Evolutionary conservation across 2,797 vertebrate genomes (phyloP).

Genomic region (Acipenser ruthenus): DNA sequence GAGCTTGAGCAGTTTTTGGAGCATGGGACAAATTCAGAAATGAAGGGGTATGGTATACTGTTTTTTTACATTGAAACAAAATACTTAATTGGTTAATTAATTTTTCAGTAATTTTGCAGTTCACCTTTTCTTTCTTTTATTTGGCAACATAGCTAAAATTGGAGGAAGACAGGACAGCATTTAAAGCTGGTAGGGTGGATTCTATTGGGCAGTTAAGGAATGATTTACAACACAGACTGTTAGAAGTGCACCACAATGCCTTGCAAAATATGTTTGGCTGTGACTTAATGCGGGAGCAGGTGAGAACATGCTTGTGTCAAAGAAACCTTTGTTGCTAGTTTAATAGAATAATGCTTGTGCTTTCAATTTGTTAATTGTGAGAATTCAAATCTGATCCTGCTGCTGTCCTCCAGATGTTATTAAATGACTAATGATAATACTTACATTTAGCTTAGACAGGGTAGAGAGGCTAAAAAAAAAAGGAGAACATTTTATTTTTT

Average conservation of each 20-base stretch:
- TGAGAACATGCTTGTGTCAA: conserved; percentile 29
- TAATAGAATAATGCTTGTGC: too few relatives aligned
- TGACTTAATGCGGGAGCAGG: conserved; percentile 65
- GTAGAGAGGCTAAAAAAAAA: too few relatives aligned
- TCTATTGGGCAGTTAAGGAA: conserved; percentile 71
- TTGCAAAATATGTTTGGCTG: conserved; percentile 35
- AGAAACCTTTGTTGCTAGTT: not conserved
- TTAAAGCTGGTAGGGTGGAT: conserved; percentile 55
- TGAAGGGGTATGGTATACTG: conserved; percentile 64
- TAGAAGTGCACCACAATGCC: conserved; percentile 33
- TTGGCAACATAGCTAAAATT: conserved; percentile 56
- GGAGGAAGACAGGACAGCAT: conserved; percentile 52
- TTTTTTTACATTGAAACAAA: not conserved
- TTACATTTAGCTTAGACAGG: too few relatives aligned
- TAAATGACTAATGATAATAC: too few relatives aligned
- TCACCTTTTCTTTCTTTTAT: not conserved
- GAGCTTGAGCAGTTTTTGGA: conserved; percentile 64
- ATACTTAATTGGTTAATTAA: not conserved
- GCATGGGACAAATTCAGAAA: conserved; percentile 51
- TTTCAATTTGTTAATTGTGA: too few relatives aligned
- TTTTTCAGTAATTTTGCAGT: too few relatives aligned
- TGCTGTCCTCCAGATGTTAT: too few relatives aligned
- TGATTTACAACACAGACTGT: conserved; percentile 62
- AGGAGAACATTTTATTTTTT: too few relatives aligned
- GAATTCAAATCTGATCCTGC: too few relatives aligned